Percentiles rank a stretch among this genome's conserved stretches.
phyloP scores from a whole-genome alignment of 2,113 vertebrate genomes.

The Forbesichthys agassizii region DNA sequence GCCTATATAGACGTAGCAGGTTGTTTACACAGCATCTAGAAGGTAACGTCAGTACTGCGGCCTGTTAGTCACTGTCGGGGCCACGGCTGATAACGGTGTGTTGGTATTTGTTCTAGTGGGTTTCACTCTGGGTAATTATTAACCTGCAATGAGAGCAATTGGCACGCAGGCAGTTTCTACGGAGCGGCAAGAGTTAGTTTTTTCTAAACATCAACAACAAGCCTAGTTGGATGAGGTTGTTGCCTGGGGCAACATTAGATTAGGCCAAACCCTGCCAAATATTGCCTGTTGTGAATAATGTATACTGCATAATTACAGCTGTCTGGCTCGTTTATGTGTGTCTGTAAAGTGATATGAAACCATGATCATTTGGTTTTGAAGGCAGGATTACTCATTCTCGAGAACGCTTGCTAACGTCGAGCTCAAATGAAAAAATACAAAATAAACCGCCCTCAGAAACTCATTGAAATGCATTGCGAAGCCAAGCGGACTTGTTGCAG shows the following conservation, averaged over 20 bases:
- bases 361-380: no score
- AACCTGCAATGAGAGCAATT: slow-evolving; percentile 66
- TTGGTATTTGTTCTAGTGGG: slow-evolving; percentile 65
- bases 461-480: no score
- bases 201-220: slow-evolving; percentile 43
- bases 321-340: no score
- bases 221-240: neutral
- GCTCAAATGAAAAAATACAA: no score
- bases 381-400: no score
- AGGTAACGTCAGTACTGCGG: slow-evolving; percentile 1
- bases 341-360: no score
- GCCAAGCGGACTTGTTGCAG: no score
- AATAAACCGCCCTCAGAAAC: no score
- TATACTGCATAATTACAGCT: no score
- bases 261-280: slow-evolving; percentile 22
- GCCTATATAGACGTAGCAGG: slow-evolving; percentile 7
- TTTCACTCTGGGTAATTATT: slow-evolving; percentile 87
- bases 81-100: slow-evolving; percentile 50
- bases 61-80: slow-evolving; percentile 51
- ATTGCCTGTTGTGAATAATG: neutral
- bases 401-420: no score
- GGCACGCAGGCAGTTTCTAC: slow-evolving; percentile 56
- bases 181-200: neutral
- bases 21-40: slow-evolving; percentile 11
- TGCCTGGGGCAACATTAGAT: neutral